Base-by-base conservation (phyloP, 2,888 invertebrate genomes). In the Ectemnius continuus region DNA sequence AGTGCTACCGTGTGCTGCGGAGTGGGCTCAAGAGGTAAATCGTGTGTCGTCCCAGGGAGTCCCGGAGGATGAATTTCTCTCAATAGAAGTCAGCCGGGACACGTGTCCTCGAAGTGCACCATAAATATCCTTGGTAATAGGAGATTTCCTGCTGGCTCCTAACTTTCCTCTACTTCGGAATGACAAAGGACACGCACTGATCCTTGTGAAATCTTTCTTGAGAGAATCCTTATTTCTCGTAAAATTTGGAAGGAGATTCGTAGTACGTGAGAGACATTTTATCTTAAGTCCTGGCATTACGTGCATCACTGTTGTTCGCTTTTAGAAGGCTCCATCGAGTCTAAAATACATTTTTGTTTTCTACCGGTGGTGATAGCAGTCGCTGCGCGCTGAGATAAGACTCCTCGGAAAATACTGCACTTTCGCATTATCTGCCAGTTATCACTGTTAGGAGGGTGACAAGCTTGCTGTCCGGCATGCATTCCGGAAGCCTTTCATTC, bases 81-180 rank as follows among this genome's bases (percentile, higher is more conserved):
- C 69, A 57, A 80, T 73, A 71, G 76, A 71, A 60, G 56, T 28
- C 58, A 23, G 61, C 78, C 82, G 85, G 82, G 71, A 69, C 36
- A 36, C 36, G 75, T 75, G 78, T 84, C 81, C 81, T 82, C 68
- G 36, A 73, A 62, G 61, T 70, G 69, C 64, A 73, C 77, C 86
- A 78, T 85, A 87, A 87, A 87, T 86, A 86, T 78, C 73, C 66
- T 69, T 67, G 70, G 86, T 84, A 86, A 88, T 80, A 80, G 83
- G 81, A 86, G 86, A 87, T 79, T 86, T 87, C 85, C 86, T 83
- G 84, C 67, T 79, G 69, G 69, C 76, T 58, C 64, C 70, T 73
- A 79, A 67, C 63, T 70, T 74, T 61, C 70, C 52, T 26, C 6
- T 71, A 57, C 61, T 62, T 75, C 75, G 75, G 75, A 82, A 80